Evolutionary conservation across 2,797 vertebrate species (phyloP).

Genomic region (Ptychadena robeensis): DNA sequence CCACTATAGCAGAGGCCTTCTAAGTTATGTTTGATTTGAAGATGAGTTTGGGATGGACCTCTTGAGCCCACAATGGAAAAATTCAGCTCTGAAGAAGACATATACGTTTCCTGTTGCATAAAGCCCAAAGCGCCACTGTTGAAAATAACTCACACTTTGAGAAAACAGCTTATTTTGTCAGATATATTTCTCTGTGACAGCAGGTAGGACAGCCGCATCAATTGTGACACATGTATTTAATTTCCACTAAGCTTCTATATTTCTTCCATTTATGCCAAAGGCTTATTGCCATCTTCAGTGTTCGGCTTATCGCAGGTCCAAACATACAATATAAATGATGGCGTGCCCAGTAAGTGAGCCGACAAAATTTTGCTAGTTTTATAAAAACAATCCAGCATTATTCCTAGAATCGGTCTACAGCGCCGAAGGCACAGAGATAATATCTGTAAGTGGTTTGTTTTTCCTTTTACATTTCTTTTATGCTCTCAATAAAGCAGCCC

Average conservation of each 20-base stretch:
- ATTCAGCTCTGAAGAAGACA: no score
- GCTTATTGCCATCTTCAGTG: constrained; percentile 15
- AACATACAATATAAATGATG: constrained; percentile 30
- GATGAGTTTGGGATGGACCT: no score
- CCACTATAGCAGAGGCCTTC: no score
- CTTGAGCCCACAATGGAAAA: no score
- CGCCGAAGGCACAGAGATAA: neutral
- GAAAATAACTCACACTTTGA: neutral
- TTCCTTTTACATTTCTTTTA: neutral
- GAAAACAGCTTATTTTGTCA: constrained; percentile 20
- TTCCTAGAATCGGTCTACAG: neutral
- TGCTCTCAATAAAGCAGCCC: neutral
- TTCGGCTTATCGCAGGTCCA: neutral
- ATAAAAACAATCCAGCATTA: neutral
- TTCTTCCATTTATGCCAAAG: constrained; percentile 44
- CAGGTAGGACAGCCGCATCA: neutral
- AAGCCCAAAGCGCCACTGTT: no score
- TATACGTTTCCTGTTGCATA: no score
- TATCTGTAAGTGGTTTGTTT: constrained; percentile 19
- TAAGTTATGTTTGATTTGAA: no score
- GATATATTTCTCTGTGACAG: constrained; percentile 44
- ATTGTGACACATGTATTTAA: neutral
- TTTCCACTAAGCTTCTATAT: constrained; percentile 1
- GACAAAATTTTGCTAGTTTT: constrained; percentile 14
- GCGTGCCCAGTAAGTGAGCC: neutral